Conservation (phyloP, 2,888 invertebrate species). For the Drosophila diplacantha region DNA sequence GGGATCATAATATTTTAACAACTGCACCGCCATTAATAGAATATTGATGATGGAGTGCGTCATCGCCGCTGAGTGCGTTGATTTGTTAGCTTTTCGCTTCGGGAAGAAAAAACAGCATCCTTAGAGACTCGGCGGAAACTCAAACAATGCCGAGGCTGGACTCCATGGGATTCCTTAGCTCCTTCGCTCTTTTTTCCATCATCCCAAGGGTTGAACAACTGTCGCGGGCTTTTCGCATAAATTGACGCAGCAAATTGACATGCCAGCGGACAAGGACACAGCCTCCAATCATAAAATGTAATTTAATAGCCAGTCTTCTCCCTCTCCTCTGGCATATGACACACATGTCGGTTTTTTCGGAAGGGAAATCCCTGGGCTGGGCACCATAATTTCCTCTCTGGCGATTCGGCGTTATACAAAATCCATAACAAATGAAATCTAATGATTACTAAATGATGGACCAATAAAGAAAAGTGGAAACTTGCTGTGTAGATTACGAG, state of each 20-base stretch:
- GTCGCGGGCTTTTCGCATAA: constrained; percentile 55
- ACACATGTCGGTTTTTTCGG: constrained; percentile 29
- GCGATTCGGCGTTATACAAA: constrained; percentile 49
- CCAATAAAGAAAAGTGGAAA: constrained; percentile 12
- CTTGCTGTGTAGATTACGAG: background rate
- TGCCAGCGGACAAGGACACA: constrained; percentile 45
- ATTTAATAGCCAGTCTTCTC: constrained; percentile 47
- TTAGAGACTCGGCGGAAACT: background rate
- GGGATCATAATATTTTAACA: constrained; percentile 66
- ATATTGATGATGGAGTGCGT: constrained; percentile 51
- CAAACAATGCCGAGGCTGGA: constrained; percentile 16
- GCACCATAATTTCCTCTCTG: constrained; percentile 43
- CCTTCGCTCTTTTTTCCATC: background rate
- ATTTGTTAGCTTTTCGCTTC: constrained; percentile 47
- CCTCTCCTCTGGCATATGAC: constrained; percentile 8
- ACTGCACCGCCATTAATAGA: constrained; percentile 55
- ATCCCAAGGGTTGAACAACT: constrained; percentile 50
- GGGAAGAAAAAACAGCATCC: constrained; percentile 7
- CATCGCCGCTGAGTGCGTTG: constrained; percentile 42
- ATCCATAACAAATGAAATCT: constrained; percentile 36
- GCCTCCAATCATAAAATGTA: constrained; percentile 62
- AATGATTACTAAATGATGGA: constrained; percentile 30
- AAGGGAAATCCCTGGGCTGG: constrained; percentile 22
- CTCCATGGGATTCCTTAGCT: constrained; percentile 1
- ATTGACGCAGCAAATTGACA: constrained; percentile 61